Evolutionary conservation across 2,797 vertebrate species (phyloP), one percentile per base, ranked within the genome.

Genomic region (Pristis pectinata): DNA sequence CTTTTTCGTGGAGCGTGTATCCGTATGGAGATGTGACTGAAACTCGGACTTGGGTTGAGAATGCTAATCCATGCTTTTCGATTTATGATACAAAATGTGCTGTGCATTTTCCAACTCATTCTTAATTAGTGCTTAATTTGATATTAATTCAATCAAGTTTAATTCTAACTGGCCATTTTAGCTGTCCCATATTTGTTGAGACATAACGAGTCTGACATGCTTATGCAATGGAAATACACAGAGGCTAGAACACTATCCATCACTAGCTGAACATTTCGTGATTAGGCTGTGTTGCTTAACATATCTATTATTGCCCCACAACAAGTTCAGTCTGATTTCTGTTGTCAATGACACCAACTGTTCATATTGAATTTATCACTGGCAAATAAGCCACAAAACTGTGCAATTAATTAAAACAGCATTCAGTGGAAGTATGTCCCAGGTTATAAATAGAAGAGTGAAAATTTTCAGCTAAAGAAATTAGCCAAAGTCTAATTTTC

Each of bases 101-200:
- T 49, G 22, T 49, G 24, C 24, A 74, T 74, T 72, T 72, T 74
- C 19, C 13, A 93, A 37, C 24, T 15, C 5, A 49, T 94, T 94
- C 49, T 76, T 94, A 53, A 94, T n/a, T 76, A 44, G 92, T 34
- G 7, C 24, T 49, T 72, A 76, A 70, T 94, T 74, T 76, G 92
- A 76, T 74, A 27, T 53, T 53, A 34, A 49, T 91, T 91, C 59
- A 67, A 37, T 41, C 22, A 24, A 64, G 34, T 89, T 72, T 30
- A 30, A 24, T 27, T 72, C 70, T 24, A 72, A 72, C 3, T 30
- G 19, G 34, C 30, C 53, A 34, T 87, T 34, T 13, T 30, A 87
- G 53, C 34, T 64, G 59, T 19, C n/a, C n/a, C 64, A 22, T 59
- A 91, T 64, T 91, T 37, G 19, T 24, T 9, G 1, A 67, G n/a